Conservation (phyloP, 2,797 vertebrate genomes). For the Lutjanus campechanus region DNA sequence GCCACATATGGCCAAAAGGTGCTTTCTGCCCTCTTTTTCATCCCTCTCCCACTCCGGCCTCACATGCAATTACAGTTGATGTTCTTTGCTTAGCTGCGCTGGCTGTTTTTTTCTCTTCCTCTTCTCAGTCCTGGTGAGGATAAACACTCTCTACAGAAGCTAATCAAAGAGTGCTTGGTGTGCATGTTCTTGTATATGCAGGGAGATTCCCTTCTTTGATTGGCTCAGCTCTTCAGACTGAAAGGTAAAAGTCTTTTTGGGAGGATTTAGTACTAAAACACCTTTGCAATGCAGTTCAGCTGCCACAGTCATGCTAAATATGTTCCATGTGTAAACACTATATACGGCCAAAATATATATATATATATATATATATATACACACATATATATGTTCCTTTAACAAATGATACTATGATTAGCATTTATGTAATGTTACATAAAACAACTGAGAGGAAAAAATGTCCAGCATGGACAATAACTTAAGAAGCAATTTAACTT, state of each 20-base stretch:
- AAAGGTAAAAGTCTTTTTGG: background rate
- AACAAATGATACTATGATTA: too few species aligned
- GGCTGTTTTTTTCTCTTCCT: background rate
- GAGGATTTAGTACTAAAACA: background rate
- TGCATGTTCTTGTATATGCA: constrained; percentile 27
- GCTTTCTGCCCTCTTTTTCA: constrained; percentile 47
- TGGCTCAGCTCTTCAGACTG: constrained; percentile 15
- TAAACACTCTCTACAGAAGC: background rate
- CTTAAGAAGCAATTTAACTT: too few species aligned
- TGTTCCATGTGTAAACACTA: constrained; percentile 12
- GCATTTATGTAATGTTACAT: too few species aligned
- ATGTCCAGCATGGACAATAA: too few species aligned
- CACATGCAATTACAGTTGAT: constrained; percentile 27
- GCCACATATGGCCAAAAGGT: constrained; percentile 55
- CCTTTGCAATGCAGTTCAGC: background rate
- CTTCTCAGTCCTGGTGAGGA: background rate
- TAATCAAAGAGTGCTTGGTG: constrained; percentile 36
- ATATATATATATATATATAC: too few species aligned
- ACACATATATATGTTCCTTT: too few species aligned
- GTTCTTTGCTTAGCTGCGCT: constrained; percentile 32
- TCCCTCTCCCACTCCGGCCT: constrained; percentile 9
- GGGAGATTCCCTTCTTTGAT: constrained; percentile 6
- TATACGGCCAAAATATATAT: too few species aligned
- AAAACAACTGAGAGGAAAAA: too few species aligned
- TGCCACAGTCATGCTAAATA: constrained; percentile 1